Conservation (phyloP, 2,113 vertebrate genomes). For the Sardina pilchardus region DNA sequence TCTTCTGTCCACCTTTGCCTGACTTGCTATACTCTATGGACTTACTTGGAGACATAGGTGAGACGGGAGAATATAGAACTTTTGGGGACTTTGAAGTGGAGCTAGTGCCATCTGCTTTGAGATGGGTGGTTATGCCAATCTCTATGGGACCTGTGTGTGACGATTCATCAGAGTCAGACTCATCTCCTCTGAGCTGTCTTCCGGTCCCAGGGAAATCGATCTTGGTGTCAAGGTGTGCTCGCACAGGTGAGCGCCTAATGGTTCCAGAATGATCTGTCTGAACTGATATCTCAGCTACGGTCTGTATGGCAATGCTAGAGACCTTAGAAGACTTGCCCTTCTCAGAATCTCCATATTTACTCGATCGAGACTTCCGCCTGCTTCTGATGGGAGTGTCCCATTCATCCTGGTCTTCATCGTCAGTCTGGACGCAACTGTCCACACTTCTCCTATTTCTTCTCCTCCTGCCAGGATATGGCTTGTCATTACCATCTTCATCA, state of each 20-base stretch:
- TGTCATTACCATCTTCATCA: conserved; percentile 90
- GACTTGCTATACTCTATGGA: conserved; percentile 82
- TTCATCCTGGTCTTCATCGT: conserved; percentile 96
- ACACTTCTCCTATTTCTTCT: conserved; percentile 84
- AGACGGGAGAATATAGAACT: conserved; percentile 88
- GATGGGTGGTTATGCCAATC: conserved; percentile 86
- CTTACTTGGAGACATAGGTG: conserved; percentile 85
- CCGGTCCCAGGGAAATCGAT: conserved; percentile 92
- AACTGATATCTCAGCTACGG: conserved; percentile 95
- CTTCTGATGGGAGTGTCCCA: conserved; percentile 88
- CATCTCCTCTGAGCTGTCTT: conserved; percentile 92
- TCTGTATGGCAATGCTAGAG: conserved; percentile 94
- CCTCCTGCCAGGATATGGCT: conserved; percentile 79
- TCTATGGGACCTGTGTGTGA: conserved; percentile 82
- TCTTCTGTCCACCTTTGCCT: conserved; percentile 91
- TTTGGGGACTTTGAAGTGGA: conserved; percentile 87
- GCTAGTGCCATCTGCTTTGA: conserved; percentile 81
- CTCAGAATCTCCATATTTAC: conserved; percentile 81
- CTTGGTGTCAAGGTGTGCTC: conserved; percentile 86
- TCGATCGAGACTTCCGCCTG: conserved; percentile 79
- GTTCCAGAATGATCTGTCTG: conserved; percentile 94
- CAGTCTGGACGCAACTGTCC: conserved; percentile 91
- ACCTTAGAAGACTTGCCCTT: conserved; percentile 86
- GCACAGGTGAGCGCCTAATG: conserved; percentile 83
- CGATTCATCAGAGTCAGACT: conserved; percentile 77